Evolutionary conservation across 2,113 vertebrate species (phyloP).

Genomic region (Monarcha castaneiventris): DNA sequence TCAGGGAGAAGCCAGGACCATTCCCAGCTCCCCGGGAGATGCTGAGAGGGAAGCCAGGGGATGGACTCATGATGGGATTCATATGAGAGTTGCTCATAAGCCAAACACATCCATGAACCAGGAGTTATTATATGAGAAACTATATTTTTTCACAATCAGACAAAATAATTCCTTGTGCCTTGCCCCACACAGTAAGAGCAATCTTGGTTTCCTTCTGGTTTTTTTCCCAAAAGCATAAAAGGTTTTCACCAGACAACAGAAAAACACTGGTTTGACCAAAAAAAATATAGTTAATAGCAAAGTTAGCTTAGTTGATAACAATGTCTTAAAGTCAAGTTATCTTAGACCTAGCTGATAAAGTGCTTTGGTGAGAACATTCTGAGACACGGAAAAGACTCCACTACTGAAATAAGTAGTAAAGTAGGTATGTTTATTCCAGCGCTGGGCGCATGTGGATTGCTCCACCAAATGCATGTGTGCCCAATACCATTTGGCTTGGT

Average conservation of each 20-base stretch:
- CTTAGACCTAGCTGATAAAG: background rate
- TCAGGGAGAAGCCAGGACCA: background rate
- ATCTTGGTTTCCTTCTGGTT: background rate
- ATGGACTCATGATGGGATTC: background rate
- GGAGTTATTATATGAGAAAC: background rate
- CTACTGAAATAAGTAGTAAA: too few species aligned
- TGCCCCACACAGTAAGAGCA: background rate
- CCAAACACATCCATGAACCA: background rate
- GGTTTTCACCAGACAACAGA: background rate
- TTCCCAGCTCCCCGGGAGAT: background rate
- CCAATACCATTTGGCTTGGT: too few species aligned
- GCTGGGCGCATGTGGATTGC: too few species aligned
- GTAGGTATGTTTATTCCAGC: too few species aligned
- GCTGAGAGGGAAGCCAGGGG: background rate
- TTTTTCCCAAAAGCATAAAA: background rate
- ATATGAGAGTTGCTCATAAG: background rate
- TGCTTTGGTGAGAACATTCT: background rate
- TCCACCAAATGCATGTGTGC: too few species aligned
- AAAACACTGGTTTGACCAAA: rapidly evolving
- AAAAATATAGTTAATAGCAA: background rate
- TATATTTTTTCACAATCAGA: background rate
- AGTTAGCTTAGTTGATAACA: background rate
- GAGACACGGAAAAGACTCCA: too few species aligned
- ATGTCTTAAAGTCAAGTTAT: background rate
- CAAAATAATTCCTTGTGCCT: background rate